Base-by-base conservation (phyloP, 2,888 invertebrate species). In the Platerodrilus igneus region DNA sequence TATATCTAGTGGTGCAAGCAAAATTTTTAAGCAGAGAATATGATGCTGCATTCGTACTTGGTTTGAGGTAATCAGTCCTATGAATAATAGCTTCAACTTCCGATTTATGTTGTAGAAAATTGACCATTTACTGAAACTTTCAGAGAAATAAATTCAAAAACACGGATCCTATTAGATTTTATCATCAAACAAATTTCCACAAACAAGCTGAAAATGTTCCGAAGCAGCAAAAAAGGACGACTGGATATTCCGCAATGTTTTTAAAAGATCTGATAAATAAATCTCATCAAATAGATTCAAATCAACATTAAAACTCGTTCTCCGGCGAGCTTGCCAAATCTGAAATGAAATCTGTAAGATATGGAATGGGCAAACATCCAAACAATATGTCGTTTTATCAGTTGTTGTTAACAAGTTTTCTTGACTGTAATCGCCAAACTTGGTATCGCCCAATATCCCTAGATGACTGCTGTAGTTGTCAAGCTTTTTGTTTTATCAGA, bases 261-360 rank as follows among this genome's bases (percentile, higher is more conserved):
- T 48, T 47, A 52, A 43, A 43, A 48, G 61, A 65, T 65, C 66
- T 56, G 64, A 66, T 66, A 66, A 63, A 63, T 62, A 63, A 65
- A 65, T 62, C 66, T 67, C 66, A 66, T 66, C 68, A 67, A 64
- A 63, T 60, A 67, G 67, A 67, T 67, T 63, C 62, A 62, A 64
- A 67, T 67, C 67, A 66, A 64, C 67, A 66, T 66, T 67, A 66
- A 65, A 66, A 64, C 60, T 63, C 57, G 52, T 52, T 42, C 41
- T 42, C 48, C 53, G 51, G 45, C 46, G 34, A 41, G 44, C 47
- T 48, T 37, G 62, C 61, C 65, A 63, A 58, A 68, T 68, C 67
- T 68, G 61, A 67, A 68, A 67, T 68, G 67, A 62, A 60, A 66
- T 58, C 58, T 52, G 53, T 52, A 53, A 52, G 60, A 62, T 64